These are phyloP conservation scores for Electrophaes corylata DNA, from an alignment of 2,888 invertebrate genomes.

Conservation along the genomic window DNA sequence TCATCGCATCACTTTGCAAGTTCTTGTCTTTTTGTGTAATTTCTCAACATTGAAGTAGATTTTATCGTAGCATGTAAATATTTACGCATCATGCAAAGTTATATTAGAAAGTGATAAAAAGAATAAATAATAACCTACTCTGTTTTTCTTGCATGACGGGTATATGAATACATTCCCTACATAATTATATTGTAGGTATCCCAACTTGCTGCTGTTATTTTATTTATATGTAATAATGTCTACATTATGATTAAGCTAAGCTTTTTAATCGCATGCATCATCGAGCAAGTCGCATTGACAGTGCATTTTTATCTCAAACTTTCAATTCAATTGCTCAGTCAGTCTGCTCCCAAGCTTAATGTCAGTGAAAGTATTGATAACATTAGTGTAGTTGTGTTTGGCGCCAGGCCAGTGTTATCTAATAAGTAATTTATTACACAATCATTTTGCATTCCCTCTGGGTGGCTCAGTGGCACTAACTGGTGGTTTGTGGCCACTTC, in stretches of 20 bases:
- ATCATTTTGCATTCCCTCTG: conserved; percentile 33
- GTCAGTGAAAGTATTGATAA: conserved; percentile 64
- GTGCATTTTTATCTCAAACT: conserved; percentile 23
- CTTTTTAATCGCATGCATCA: background rate
- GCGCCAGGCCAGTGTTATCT: conserved; percentile 29
- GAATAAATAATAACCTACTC: background rate
- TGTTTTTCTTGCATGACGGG: background rate
- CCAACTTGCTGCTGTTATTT: background rate
- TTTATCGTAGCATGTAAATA: background rate
- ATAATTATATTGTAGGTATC: background rate
- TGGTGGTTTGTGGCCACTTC: conserved; percentile 32
- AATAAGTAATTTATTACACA: conserved; percentile 38
- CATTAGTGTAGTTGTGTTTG: conserved; percentile 21
- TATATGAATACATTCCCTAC: background rate
- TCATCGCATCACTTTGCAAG: conserved; percentile 41
- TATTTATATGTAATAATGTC: too few species aligned
- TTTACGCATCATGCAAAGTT: background rate
- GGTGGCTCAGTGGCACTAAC: conserved; percentile 17
- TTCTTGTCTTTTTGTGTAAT: conserved; percentile 24
- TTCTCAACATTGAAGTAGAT: conserved; percentile 14
- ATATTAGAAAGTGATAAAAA: background rate
- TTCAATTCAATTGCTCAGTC: conserved; percentile 39
- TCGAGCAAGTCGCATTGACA: background rate
- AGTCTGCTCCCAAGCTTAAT: conserved; percentile 30
- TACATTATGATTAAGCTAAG: too few species aligned